phyloP scores from a whole-genome alignment of 2,888 invertebrate genomes.

The Teleogryllus oceanicus region DNA sequence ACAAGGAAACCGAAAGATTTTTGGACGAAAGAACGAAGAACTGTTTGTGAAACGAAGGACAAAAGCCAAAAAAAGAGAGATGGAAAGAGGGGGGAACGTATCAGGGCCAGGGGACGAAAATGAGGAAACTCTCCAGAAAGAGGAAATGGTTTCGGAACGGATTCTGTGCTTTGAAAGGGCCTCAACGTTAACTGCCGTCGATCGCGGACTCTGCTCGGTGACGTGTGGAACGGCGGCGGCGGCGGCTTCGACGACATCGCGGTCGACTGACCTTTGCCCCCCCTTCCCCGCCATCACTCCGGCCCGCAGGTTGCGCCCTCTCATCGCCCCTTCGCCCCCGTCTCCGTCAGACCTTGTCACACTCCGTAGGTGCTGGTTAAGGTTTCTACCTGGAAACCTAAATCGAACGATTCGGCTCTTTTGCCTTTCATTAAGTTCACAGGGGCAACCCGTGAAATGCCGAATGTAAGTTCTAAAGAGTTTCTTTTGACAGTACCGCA shows the following conservation, averaged over 20 bases:
- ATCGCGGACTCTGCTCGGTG: not conserved
- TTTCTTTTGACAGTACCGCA: no score
- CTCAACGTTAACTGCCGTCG: not conserved
- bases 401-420: no score
- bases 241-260: not conserved
- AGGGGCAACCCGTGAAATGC: no score
- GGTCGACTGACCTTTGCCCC: not conserved
- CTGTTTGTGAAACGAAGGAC: conserved; percentile 18
- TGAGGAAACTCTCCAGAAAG: conserved; percentile 10
- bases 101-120: not conserved
- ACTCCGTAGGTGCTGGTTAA: no score
- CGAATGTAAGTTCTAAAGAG: no score
- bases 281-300: not conserved
- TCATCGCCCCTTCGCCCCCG: not conserved
- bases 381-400: no score
- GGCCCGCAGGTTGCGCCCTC: not conserved
- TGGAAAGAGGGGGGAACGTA: not conserved
- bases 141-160: conserved; percentile 1
- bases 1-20: conserved; percentile 6
- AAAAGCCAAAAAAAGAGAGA: not conserved
- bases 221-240: not conserved
- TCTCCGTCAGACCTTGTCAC: no score
- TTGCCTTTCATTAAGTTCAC: no score
- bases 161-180: conserved; percentile 7
- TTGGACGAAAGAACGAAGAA: not conserved